phyloP scores from a whole-genome alignment of 2,113 vertebrate species.

The Microcebus tavaratra region DNA sequence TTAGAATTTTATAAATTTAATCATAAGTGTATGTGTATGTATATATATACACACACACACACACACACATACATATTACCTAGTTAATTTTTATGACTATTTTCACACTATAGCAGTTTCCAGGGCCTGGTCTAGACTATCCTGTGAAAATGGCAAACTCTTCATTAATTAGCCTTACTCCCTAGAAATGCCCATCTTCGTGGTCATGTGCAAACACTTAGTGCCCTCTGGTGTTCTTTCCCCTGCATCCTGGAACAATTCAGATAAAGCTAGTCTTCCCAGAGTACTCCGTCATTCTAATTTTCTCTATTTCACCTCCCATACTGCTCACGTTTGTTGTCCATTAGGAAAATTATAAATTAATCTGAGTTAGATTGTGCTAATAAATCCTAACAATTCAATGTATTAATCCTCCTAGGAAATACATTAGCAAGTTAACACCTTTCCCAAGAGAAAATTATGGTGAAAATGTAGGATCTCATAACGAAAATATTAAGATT shows the following conservation, averaged over 20 bases:
- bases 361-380: not conserved
- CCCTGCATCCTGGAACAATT: not conserved
- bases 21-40: not conserved
- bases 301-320: not conserved
- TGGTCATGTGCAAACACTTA: not conserved
- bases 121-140: not conserved
- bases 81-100: not conserved
- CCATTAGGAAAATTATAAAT: conserved; percentile 7
- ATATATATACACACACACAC: not conserved
- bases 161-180: not conserved
- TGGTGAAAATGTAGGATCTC: not conserved
- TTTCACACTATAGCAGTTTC: not conserved
- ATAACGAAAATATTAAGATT: not conserved
- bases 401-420: not conserved
- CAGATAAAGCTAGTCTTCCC: not conserved
- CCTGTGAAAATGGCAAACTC: not conserved
- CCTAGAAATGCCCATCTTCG: not conserved
- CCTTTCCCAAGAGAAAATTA: not conserved
- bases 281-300: not conserved
- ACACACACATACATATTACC: not conserved
- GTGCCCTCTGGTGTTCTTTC: conserved; percentile 51
- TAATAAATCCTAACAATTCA: conserved; percentile 21
- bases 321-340: not conserved
- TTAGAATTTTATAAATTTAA: not conserved
- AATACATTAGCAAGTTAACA: not conserved